Conservation (phyloP, 2,888 invertebrate genomes). For the Acanthosoma haemorrhoidale region DNA sequence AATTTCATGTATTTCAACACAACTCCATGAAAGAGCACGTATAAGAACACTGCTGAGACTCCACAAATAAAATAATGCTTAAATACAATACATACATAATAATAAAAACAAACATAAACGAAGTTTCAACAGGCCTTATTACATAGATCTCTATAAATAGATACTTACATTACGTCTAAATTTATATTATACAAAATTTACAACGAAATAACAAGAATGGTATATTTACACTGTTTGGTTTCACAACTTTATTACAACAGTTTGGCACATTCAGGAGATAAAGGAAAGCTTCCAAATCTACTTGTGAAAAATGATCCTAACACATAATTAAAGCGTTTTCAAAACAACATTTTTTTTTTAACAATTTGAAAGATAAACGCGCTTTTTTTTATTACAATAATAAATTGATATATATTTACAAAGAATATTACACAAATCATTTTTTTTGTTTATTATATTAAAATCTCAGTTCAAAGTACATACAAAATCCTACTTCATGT, state of each 20-base stretch:
- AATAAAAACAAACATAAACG: not conserved
- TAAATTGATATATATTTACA: not conserved
- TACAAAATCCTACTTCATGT: not conserved
- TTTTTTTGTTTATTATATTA: no score
- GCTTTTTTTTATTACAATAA: not conserved
- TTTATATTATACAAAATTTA: slow-evolving; percentile 22
- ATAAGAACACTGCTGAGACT: not conserved
- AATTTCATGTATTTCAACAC: slow-evolving; percentile 25
- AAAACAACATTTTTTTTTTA: not conserved
- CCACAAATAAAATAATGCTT: not conserved
- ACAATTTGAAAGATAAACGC: not conserved
- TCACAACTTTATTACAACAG: no score
- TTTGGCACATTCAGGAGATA: not conserved
- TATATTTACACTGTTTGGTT: not conserved
- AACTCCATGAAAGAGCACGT: not conserved
- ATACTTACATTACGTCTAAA: not conserved
- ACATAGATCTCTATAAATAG: not conserved
- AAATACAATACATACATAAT: not conserved
- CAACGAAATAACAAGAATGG: slow-evolving; percentile 17
- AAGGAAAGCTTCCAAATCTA: not conserved
- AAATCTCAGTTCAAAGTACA: not conserved
- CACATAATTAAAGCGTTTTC: not conserved
- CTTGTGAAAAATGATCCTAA: not conserved
- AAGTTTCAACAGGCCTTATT: not conserved
- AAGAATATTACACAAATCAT: not conserved